Conservation (phyloP, 2,113 vertebrate species). For the Myotis brandtii region DNA sequence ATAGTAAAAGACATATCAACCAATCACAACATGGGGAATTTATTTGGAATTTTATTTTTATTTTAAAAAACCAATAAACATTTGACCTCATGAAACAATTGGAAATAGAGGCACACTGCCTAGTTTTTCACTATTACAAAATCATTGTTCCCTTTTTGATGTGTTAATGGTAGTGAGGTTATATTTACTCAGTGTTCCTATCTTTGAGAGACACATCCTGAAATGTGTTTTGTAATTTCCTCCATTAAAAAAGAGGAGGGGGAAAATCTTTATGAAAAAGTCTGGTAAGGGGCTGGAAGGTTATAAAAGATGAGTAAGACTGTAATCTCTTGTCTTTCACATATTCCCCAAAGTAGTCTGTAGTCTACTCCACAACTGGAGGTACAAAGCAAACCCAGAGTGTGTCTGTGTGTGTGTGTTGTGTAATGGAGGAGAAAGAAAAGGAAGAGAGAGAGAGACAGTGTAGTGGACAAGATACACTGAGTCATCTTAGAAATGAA, state of each 20-base stretch:
- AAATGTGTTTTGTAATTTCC: not conserved
- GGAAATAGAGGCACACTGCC: not conserved
- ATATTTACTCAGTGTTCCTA: slow-evolving; percentile 17
- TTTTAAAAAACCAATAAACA: not conserved
- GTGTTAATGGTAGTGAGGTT: not conserved
- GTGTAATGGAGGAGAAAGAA: not conserved
- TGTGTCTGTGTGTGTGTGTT: not conserved
- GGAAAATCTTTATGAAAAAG: not conserved
- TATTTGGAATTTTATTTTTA: not conserved
- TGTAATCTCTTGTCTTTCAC: not conserved
- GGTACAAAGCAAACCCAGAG: not conserved
- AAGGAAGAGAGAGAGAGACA: not conserved
- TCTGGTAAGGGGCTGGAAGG: not conserved
- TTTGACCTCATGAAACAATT: slow-evolving; percentile 28
- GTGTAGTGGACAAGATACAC: not conserved
- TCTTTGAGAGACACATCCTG: slow-evolving; percentile 29
- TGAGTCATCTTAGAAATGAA: not conserved
- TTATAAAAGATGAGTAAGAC: not conserved
- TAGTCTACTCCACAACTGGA: not conserved
- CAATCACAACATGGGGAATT: not conserved
- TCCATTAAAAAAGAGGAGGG: not conserved
- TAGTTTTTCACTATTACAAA: slow-evolving; percentile 23
- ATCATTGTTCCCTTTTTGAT: slow-evolving; percentile 19
- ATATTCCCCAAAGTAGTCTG: not conserved
- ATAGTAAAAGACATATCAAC: not conserved